A percentile compares a stretch with the other conserved stretches of the same genome.
Evolutionary conservation across 1,140 invertebrate genomes (phyloP).

Genomic region (Neotoxoptera formosana): DNA sequence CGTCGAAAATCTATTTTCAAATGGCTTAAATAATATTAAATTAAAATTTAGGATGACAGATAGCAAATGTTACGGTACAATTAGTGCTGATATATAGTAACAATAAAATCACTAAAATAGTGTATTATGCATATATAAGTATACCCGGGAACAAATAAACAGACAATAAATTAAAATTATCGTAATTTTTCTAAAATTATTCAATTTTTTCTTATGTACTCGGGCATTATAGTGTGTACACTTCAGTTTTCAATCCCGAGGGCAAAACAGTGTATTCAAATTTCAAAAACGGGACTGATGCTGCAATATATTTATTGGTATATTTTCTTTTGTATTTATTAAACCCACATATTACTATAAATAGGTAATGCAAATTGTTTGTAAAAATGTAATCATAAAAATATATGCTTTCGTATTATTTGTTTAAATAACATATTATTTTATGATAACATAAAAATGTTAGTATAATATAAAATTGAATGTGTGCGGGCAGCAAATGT

Average conservation of each 20-base stretch:
- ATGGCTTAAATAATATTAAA: background rate
- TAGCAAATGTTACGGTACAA: background rate
- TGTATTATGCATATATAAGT: background rate
- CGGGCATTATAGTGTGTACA: too few species aligned
- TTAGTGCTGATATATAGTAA: rapidly evolving
- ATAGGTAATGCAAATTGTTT: background rate
- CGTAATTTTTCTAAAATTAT: background rate
- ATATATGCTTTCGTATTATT: background rate
- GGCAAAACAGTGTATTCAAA: background rate
- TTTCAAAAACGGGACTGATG: background rate
- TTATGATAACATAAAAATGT: background rate
- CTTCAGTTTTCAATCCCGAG: background rate
- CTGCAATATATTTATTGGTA: background rate
- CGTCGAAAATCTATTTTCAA: background rate
- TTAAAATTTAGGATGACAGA: background rate
- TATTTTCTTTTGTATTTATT: background rate
- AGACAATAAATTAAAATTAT: too few species aligned
- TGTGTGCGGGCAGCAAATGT: background rate
- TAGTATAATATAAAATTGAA: background rate
- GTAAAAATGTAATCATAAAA: background rate
- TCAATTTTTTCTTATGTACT: background rate
- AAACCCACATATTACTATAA: background rate
- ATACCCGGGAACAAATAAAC: background rate
- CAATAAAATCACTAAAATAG: background rate
- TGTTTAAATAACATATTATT: background rate